Base-by-base conservation (phyloP, 2,113 vertebrate species). In the Fulmarus glacialis region DNA sequence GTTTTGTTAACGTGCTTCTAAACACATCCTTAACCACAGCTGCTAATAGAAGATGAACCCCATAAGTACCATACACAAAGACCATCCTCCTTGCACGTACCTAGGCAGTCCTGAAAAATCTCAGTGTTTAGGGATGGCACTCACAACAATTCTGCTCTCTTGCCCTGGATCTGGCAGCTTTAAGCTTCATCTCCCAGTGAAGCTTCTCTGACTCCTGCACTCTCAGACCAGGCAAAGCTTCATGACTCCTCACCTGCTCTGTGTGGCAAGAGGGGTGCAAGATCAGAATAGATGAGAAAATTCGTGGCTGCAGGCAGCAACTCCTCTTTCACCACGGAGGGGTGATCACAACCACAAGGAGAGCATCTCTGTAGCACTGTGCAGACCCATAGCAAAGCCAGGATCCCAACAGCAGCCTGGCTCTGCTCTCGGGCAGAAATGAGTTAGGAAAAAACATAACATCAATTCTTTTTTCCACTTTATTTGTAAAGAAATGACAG, bases 11-110 rank as follows among this genome's bases (percentile, higher is more conserved):
- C 2, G 3, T 56, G 18, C 40, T 79, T 89, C 64, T 71, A 32
- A 85, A 56, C 34, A 20, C 13, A 50, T n/a, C 23, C 30, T 75
- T 82, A 62, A 58, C 36, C 22, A 27, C 30, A 64, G 19, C 34
- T 66, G 12, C 74, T 62, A 56, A 32, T 50, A 5, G 10, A 52
- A 56, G 34, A 58, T 73, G 48, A 68, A 29, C 24, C 12, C 19
- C 4, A 0, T 77, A 19, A 66, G 7, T 62, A 12, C n/a, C 18
- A 7, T 26, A 24, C 1, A 27, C 10, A 45, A 68, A 75, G 2
- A 68, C 34, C 15, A 50, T 34, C 23, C 8, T 83, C 20, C 36
- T 67, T 55, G 22, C 34, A 59, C 9, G 3, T 38, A 45, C 23
- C 20, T 63, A 27, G n/a, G n/a, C 45, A 91, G 70, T 42, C 29